A percentile compares a stretch with the other conserved stretches of the same genome.
These are phyloP conservation scores for Callipepla californica DNA, from an alignment of 2,113 vertebrate species.

Conservation along the genomic window DNA sequence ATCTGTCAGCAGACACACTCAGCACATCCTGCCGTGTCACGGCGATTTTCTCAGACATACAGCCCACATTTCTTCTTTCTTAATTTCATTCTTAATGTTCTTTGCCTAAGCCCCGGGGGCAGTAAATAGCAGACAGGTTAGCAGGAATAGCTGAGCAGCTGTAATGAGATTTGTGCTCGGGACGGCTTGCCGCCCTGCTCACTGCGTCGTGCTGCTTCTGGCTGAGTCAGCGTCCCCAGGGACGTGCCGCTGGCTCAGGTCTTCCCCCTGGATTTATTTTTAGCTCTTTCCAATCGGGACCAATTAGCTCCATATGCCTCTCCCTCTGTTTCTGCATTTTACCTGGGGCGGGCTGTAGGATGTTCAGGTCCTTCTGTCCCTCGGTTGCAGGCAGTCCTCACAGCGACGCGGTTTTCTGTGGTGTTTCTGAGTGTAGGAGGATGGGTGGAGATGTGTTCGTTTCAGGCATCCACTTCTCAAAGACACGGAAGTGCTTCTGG, in stretches of 20 bases:
- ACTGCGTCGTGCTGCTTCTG: conserved; percentile 7
- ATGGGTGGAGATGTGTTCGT: background rate
- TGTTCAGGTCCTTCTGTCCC: background rate
- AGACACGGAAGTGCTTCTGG: background rate
- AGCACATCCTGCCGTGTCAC: background rate
- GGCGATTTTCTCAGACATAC: conserved; percentile 29
- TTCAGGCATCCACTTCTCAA: background rate
- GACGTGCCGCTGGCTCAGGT: background rate
- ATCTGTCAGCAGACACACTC: background rate
- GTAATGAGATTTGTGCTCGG: conserved; percentile 65
- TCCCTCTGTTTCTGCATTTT: background rate
- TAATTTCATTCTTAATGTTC: conserved; percentile 56
- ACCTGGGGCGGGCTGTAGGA: background rate
- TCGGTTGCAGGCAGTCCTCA: background rate
- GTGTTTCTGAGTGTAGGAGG: background rate
- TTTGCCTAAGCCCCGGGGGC: conserved; percentile 45
- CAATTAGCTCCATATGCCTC: background rate
- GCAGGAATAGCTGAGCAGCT: conserved; percentile 53
- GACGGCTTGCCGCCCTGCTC: background rate
- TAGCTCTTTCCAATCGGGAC: conserved; percentile 47
- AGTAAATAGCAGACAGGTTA: conserved; percentile 54
- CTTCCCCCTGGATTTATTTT: conserved; percentile 67
- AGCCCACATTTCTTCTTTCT: conserved; percentile 49
- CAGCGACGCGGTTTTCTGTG: background rate
- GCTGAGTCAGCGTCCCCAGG: conserved; percentile 58